phyloP scores from a whole-genome alignment of 2,888 invertebrate genomes.

The Nemoura dubitans region DNA sequence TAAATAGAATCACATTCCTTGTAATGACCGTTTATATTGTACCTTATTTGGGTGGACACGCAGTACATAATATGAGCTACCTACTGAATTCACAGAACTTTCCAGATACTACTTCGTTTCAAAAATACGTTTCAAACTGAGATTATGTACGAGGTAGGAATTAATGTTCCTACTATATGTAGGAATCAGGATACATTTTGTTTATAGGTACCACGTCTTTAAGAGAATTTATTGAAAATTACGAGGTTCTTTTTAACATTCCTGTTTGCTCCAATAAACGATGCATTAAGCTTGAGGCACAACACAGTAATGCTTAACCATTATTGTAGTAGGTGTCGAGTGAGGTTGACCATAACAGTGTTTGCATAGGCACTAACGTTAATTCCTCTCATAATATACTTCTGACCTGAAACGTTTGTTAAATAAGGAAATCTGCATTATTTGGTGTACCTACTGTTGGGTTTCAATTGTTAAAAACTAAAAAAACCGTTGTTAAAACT shows the following conservation, averaged over 20 bases:
- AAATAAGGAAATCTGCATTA: neutral
- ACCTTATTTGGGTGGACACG: neutral
- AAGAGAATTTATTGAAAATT: neutral
- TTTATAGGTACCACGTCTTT: no score
- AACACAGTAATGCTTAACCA: neutral
- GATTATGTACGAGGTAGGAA: no score
- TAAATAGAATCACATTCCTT: neutral
- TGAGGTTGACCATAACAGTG: neutral
- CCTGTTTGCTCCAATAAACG: neutral
- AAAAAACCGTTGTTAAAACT: slow-evolving; percentile 45
- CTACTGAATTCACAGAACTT: neutral
- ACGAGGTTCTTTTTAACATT: neutral
- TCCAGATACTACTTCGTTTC: neutral
- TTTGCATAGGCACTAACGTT: neutral
- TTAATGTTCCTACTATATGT: no score
- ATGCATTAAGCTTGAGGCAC: neutral
- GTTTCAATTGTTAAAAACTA: slow-evolving; percentile 29
- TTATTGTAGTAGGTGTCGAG: neutral
- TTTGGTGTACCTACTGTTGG: slow-evolving; percentile 35
- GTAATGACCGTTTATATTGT: neutral
- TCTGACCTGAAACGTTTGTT: neutral
- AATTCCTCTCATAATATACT: neutral
- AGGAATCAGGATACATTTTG: no score
- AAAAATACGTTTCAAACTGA: neutral
- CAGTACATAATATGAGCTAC: neutral